Evolutionary conservation across 2,113 vertebrate genomes (phyloP).

Genomic region (Bombycilla garrulus): DNA sequence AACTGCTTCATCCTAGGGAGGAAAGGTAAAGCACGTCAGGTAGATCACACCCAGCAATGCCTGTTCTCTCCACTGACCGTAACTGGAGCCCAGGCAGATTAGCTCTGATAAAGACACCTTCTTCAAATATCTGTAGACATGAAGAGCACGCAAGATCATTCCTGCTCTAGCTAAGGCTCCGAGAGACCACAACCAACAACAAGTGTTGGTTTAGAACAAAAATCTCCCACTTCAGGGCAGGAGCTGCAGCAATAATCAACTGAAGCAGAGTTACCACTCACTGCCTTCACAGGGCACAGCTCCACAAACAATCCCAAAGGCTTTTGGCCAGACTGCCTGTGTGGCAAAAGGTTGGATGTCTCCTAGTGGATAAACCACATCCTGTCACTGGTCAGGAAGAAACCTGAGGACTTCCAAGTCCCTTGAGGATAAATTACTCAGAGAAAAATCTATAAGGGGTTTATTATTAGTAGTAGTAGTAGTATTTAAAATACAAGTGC

Average conservation of each 20-base stretch:
- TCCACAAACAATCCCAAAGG: background rate
- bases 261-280: background rate
- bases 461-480: background rate
- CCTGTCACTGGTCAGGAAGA: conserved; percentile 14
- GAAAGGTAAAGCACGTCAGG: background rate
- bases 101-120: background rate
- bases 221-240: background rate
- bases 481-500: background rate
- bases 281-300: background rate
- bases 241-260: background rate
- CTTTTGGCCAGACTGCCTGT: conserved; percentile 3
- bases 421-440: conserved; percentile 15
- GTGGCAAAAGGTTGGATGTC: background rate
- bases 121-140: background rate
- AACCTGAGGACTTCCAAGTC: background rate
- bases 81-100: background rate
- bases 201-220: background rate
- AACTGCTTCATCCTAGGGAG: background rate
- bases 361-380: background rate
- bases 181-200: background rate
- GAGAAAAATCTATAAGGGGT: background rate
- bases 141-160: background rate
- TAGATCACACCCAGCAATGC: background rate
- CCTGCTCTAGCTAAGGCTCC: background rate
- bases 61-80: background rate